Conservation (phyloP, 2,888 invertebrate genomes). For the Melanotus villosus region DNA sequence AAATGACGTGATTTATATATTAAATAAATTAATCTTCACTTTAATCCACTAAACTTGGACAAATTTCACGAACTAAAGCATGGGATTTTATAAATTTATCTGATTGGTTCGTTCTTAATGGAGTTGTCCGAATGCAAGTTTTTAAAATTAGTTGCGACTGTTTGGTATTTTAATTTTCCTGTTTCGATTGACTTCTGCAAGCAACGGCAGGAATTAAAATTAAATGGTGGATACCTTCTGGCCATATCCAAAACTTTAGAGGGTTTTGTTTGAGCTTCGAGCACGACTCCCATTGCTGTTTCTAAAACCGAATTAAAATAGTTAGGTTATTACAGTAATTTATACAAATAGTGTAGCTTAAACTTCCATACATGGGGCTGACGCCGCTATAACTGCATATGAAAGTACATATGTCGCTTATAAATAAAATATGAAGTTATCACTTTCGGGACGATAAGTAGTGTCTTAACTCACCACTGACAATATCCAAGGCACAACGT, state of each 20-base stretch:
- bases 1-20: too few species aligned
- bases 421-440: conserved; percentile 13
- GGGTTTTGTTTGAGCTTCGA: conserved; percentile 69
- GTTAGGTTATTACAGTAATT: conserved; percentile 14
- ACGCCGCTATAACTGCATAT: conserved; percentile 7
- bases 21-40: too few species aligned
- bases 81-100: too few species aligned
- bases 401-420: conserved; percentile 17
- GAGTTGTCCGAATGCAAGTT: too few species aligned
- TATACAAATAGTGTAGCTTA: conserved; percentile 12
- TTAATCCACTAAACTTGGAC: too few species aligned
- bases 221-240: conserved; percentile 20
- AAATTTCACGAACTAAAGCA: too few species aligned
- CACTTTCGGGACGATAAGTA: not conserved
- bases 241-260: conserved; percentile 10
- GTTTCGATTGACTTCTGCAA: too few species aligned
- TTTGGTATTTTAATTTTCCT: too few species aligned
- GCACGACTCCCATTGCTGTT: conserved; percentile 78
- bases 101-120: too few species aligned
- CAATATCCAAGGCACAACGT: conserved; percentile 74
- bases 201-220: not conserved
- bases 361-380: too few species aligned
- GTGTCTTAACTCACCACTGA: conserved; percentile 70
- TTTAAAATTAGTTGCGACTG: too few species aligned
- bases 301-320: conserved; percentile 65